A percentile compares a stretch with the other conserved stretches of the same genome.
Evolutionary conservation across 2,888 invertebrate species (phyloP).

Genomic region (Tetanocera ferruginea): DNA sequence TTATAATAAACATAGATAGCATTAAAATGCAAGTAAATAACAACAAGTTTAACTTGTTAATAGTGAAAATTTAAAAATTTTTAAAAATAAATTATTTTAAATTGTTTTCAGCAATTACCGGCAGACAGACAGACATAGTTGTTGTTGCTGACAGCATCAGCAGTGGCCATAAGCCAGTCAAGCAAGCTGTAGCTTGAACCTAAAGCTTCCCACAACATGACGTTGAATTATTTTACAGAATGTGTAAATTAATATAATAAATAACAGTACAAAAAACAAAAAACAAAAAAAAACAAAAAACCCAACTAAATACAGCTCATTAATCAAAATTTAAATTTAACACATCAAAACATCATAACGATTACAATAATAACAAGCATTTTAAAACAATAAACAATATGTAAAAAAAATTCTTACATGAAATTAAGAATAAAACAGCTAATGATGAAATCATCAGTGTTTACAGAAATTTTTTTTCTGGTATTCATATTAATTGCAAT

Average conservation of each 20-base stretch:
- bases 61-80: too few relatives aligned
- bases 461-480: not conserved
- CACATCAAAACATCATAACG: not conserved
- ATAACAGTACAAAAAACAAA: conserved; percentile 14
- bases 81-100: not conserved
- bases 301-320: conserved; percentile 26
- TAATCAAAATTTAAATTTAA: conserved; percentile 35
- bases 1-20: too few relatives aligned
- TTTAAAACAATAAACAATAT: conserved; percentile 7
- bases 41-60: too few relatives aligned
- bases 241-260: conserved; percentile 26
- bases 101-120: too few relatives aligned
- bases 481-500: not conserved
- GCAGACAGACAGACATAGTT: too few relatives aligned
- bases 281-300: not conserved
- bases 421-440: conserved; percentile 29
- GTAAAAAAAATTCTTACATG: conserved; percentile 40
- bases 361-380: conserved; percentile 26
- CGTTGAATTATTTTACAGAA: conserved; percentile 6
- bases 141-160: not conserved
- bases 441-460: conserved; percentile 38
- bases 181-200: not conserved
- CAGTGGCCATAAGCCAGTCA: not conserved
- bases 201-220: not conserved
- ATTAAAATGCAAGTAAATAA: too few relatives aligned